Conservation (phyloP, 2,797 vertebrate genomes). For the Syngnathus rostellatus region DNA sequence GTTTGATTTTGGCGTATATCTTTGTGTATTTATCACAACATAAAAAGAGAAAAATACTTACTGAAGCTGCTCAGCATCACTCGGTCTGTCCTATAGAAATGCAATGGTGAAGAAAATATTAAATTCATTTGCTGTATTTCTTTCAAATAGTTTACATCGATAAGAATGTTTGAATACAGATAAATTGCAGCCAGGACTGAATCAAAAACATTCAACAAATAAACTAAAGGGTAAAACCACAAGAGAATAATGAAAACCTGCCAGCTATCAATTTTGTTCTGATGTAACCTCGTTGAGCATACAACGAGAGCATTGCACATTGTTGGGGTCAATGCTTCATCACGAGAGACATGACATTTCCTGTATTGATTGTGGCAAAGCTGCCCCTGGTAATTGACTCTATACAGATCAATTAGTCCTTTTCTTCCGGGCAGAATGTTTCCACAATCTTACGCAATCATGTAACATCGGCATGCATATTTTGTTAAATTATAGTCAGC, state of each 20-base stretch:
- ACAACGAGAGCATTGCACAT: not conserved
- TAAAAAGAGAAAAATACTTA: conserved; percentile 46
- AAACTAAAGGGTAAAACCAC: not conserved
- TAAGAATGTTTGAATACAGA: not conserved
- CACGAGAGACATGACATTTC: not conserved
- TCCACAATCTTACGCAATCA: not conserved
- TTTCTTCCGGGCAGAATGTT: not conserved
- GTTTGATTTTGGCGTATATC: not conserved
- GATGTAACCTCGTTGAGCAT: not conserved
- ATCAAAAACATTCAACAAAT: not conserved
- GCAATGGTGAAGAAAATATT: conserved; percentile 4
- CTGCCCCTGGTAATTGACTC: not conserved
- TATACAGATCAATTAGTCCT: not conserved
- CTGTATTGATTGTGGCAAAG: not conserved
- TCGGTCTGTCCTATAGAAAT: conserved; percentile 45
- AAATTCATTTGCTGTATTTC: not conserved
- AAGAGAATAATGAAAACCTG: not conserved
- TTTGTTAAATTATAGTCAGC: not conserved
- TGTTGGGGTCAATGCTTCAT: not conserved
- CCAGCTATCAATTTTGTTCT: not conserved
- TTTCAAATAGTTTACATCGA: not conserved
- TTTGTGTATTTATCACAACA: not conserved
- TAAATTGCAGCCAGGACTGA: not conserved
- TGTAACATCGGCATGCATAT: not conserved
- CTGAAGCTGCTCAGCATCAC: conserved; percentile 55